Evolutionary conservation across 2,888 invertebrate genomes (phyloP).

Genomic region (Resseliella maxima): DNA sequence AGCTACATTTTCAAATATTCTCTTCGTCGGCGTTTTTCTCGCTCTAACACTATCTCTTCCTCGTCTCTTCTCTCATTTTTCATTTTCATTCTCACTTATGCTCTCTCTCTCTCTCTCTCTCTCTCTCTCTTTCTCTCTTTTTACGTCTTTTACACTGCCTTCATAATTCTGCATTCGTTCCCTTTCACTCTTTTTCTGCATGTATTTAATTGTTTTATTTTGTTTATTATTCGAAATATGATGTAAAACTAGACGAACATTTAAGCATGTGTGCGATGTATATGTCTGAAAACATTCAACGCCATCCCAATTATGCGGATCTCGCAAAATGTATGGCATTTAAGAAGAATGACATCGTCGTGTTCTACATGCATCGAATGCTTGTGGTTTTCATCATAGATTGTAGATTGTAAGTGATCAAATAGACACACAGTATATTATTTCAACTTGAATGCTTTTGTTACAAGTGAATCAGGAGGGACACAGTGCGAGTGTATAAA

Average conservation of each 20-base stretch:
- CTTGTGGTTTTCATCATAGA: too few species aligned
- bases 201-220: too few species aligned
- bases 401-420: too few species aligned
- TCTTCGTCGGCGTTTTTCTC: constrained; percentile 6
- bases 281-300: neutral
- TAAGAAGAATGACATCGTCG: neutral
- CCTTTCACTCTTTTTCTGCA: too few species aligned
- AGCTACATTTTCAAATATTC: neutral
- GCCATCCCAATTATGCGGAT: constrained; percentile 8
- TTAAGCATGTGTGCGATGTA: neutral
- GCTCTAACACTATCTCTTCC: too few species aligned
- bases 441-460: too few species aligned
- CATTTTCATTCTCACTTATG: neutral
- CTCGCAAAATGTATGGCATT: neutral
- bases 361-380: too few species aligned
- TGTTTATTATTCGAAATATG: neutral
- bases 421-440: too few species aligned
- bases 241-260: neutral
- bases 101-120: neutral
- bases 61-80: too few species aligned
- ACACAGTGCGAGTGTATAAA: too few species aligned
- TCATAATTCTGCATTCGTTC: too few species aligned
- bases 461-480: too few species aligned
- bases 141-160: neutral
- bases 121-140: neutral